These are phyloP conservation scores for Uloborus diversus DNA, from an alignment of 1,140 invertebrate species.

Conservation along the genomic window DNA sequence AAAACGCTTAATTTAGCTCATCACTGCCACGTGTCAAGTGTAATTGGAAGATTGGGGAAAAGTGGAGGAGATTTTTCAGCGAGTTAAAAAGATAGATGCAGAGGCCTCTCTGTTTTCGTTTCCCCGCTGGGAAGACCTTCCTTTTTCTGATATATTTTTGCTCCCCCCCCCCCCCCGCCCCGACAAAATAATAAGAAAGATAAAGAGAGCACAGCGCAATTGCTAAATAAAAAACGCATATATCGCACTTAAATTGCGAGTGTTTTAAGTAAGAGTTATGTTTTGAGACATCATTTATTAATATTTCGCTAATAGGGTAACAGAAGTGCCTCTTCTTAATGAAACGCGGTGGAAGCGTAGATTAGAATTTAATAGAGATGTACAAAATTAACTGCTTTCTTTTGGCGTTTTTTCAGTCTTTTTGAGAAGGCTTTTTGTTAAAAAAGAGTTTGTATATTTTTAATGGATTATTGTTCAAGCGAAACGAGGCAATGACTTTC, in stretches of 20 bases:
- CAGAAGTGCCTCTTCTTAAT: conserved; percentile 18
- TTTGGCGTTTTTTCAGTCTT: no score
- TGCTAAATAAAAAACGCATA: not conserved
- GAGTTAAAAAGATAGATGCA: conserved; percentile 52
- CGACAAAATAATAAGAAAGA: conserved; percentile 17
- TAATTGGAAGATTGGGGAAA: conserved; percentile 54
- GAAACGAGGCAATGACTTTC: no score
- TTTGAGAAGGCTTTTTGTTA: no score
- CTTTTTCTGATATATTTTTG: conserved; percentile 44
- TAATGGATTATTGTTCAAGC: no score
- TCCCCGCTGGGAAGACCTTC: conserved; percentile 23
- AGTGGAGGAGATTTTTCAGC: conserved; percentile 50
- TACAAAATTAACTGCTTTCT: conserved; percentile 49
- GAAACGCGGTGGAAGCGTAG: conserved; percentile 5
- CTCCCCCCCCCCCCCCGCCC: conserved; percentile 3
- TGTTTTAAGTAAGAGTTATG: conserved; percentile 56
- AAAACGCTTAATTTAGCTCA: conserved; percentile 56
- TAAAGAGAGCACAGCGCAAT: conserved; percentile 18
- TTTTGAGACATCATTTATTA: conserved; percentile 54
- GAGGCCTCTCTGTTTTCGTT: conserved; percentile 46
- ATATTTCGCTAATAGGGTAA: conserved; percentile 53
- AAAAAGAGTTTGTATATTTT: no score
- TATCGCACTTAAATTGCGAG: conserved; percentile 11
- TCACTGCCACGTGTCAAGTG: conserved; percentile 55
- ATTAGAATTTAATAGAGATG: conserved; percentile 54